These are phyloP conservation scores for Conistra vaccinii DNA, from an alignment of 2,888 invertebrate genomes.

Conservation along the genomic window DNA sequence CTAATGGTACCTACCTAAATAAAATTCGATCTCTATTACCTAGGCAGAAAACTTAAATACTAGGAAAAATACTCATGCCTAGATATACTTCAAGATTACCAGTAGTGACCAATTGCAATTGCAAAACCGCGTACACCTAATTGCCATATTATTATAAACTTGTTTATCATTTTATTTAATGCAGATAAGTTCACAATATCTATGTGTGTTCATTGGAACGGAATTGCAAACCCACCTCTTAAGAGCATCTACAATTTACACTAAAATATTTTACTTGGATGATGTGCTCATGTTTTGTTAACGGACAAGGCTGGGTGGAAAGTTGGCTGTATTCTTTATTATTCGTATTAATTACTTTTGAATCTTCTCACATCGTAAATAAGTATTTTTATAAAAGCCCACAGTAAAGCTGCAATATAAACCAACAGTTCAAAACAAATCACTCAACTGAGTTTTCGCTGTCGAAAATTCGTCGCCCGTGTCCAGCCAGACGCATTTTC, in stretches of 20 bases:
- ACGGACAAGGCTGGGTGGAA: not conserved
- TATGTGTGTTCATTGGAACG: conserved; percentile 74
- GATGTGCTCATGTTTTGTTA: not conserved
- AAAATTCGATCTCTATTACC: not conserved
- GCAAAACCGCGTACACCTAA: conserved; percentile 36
- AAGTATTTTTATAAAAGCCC: no score
- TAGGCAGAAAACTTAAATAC: not conserved
- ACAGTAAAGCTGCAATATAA: not conserved
- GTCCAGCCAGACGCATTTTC: conserved; percentile 34
- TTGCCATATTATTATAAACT: conserved; percentile 26
- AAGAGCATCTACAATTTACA: conserved; percentile 73
- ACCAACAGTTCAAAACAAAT: not conserved
- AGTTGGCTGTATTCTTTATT: not conserved
- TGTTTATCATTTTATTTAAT: conserved; percentile 59
- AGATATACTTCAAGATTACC: conserved; percentile 4
- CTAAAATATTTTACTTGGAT: conserved; percentile 7
- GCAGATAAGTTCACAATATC: conserved; percentile 77
- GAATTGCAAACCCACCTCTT: conserved; percentile 81
- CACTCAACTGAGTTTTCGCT: conserved; percentile 5
- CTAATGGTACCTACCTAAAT: no score
- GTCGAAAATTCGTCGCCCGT: conserved; percentile 17
- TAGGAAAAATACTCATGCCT: conserved; percentile 9
- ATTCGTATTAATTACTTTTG: no score
- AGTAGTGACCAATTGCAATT: conserved; percentile 15
- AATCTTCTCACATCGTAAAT: no score